phyloP scores from a whole-genome alignment of 2,888 invertebrate genomes.

The Tinea semifulvella region DNA sequence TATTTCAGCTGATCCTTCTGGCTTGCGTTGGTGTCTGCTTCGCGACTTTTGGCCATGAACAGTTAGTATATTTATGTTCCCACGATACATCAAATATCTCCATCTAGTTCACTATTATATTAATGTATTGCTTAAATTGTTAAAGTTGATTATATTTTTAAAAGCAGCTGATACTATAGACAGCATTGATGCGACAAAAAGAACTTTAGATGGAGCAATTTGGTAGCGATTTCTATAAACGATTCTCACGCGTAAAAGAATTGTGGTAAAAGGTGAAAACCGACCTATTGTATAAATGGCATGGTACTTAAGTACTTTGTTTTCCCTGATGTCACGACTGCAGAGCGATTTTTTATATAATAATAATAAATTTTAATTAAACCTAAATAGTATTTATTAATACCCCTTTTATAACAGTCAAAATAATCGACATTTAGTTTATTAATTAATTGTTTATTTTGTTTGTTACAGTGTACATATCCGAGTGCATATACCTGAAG shows the following conservation, averaged over 20 bases:
- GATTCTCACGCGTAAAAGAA: conserved; percentile 52
- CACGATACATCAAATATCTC: conserved; percentile 5
- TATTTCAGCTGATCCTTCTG: conserved; percentile 59
- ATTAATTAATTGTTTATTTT: conserved; percentile 18
- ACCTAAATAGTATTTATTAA: too few relatives aligned
- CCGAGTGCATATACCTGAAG: conserved; percentile 62
- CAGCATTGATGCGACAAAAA: conserved; percentile 36
- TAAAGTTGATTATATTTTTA: not conserved
- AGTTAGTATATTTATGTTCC: conserved; percentile 43
- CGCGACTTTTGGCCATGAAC: conserved; percentile 62
- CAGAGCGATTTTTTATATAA: conserved; percentile 33
- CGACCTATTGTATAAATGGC: conserved; percentile 43
- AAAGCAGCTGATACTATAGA: not conserved
- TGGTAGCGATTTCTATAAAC: conserved; percentile 47
- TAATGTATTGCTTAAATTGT: conserved; percentile 1
- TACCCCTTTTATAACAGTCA: not conserved
- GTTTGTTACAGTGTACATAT: conserved; percentile 63
- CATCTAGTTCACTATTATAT: not conserved
- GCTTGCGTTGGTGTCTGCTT: conserved; percentile 53
- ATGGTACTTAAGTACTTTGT: conserved; percentile 32
- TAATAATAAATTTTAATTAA: too few relatives aligned
- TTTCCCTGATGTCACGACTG: conserved; percentile 39
- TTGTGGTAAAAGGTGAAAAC: conserved; percentile 59
- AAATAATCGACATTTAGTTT: conserved; percentile 12
- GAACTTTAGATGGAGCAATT: conserved; percentile 39